Conservation (phyloP, 2,888 invertebrate species). For the Trichogramma evanescens region DNA sequence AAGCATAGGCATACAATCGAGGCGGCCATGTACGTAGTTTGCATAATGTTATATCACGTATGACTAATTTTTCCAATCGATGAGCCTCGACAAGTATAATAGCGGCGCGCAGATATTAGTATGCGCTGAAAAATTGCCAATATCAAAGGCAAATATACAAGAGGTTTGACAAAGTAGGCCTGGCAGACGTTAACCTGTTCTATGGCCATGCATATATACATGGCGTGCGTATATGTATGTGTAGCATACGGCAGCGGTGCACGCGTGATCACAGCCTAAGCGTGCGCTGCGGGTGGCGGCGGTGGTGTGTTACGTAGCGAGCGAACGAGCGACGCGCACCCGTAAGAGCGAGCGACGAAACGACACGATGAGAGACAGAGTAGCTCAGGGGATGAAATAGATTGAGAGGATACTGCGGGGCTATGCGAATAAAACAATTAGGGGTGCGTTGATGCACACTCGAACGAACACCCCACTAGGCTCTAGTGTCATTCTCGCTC, state of each 20-base stretch:
- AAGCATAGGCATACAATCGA: too few species aligned
- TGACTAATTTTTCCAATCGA: too few species aligned
- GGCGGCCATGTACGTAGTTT: too few species aligned
- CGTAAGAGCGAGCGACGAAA: slow-evolving; percentile 30
- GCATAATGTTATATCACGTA: too few species aligned
- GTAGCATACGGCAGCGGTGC: slow-evolving; percentile 21
- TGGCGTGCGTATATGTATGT: too few species aligned
- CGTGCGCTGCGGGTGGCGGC: slow-evolving; percentile 41
- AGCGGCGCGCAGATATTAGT: too few species aligned
- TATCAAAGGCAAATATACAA: too few species aligned
- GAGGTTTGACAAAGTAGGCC: background rate
- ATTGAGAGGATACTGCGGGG: slow-evolving; percentile 38
- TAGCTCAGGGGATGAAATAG: slow-evolving; percentile 42
- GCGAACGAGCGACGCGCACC: too few species aligned
- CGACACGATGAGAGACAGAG: slow-evolving; percentile 25
- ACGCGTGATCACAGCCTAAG: slow-evolving; percentile 25
- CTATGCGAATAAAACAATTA: slow-evolving; percentile 45
- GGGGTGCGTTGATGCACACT: slow-evolving; percentile 42
- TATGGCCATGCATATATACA: too few species aligned
- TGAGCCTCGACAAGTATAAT: too few species aligned
- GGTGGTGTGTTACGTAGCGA: background rate
- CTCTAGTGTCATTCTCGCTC: slow-evolving; percentile 11
- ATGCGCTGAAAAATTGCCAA: too few species aligned
- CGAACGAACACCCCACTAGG: slow-evolving; percentile 39
- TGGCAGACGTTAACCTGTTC: slow-evolving; percentile 42